Conservation (phyloP, 2,797 vertebrate species). For the Platalea minor region DNA sequence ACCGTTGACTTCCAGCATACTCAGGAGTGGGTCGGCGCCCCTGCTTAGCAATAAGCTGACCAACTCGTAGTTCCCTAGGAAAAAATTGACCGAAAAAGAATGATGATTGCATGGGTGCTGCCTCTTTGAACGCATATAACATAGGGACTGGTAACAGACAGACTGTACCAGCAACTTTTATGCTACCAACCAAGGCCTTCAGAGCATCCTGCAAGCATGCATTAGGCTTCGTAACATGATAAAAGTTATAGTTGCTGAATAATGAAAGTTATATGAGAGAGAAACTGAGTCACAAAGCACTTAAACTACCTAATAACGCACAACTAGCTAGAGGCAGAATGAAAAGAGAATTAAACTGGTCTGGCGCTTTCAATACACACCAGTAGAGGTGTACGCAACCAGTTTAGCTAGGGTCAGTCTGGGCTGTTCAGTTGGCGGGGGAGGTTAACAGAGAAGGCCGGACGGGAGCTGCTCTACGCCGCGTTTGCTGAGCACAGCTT, state of each 20-base stretch:
- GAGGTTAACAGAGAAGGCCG: not conserved
- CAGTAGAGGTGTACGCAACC: not conserved
- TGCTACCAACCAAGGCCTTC: not conserved
- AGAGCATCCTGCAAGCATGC: not conserved
- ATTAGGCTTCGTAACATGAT: not conserved
- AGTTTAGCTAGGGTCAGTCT: not conserved
- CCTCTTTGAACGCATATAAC: not conserved
- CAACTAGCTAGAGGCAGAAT: not conserved
- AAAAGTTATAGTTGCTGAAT: no score
- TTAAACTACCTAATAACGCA: not conserved
- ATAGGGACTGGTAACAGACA: not conserved
- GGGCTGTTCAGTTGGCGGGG: not conserved
- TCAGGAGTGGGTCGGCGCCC: conserved; percentile 90
- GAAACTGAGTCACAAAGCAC: not conserved
- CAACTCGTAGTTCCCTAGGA: conserved; percentile 93
- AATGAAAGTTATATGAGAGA: not conserved
- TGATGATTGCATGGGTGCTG: not conserved
- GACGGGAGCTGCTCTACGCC: not conserved
- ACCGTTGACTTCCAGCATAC: conserved; percentile 83
- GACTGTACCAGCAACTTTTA: not conserved
- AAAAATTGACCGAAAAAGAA: not conserved
- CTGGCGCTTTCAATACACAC: not conserved
- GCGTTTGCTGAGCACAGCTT: not conserved
- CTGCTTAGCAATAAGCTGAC: conserved; percentile 90
- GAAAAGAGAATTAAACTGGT: not conserved